These are phyloP conservation scores for Drosophila dives DNA, from an alignment of 2,888 invertebrate genomes.

Conservation along the genomic window DNA sequence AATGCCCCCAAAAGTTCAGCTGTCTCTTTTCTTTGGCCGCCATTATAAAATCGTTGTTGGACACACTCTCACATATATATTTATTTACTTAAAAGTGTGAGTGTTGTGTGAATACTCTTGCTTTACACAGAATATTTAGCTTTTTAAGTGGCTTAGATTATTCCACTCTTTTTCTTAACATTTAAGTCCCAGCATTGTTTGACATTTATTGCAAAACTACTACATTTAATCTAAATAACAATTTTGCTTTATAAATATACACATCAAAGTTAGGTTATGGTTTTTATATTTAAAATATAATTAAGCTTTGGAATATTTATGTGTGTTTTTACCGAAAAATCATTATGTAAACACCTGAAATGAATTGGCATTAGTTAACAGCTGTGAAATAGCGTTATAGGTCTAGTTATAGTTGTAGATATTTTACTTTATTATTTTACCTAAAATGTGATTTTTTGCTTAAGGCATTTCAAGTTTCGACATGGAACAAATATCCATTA, in stretches of 20 bases:
- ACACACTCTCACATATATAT: constrained; percentile 5
- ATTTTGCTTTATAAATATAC: neutral
- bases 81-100: neutral
- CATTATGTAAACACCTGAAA: constrained; percentile 12
- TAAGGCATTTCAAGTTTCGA: no score
- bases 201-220: neutral
- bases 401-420: neutral
- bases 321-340: constrained; percentile 11
- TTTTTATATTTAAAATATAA: neutral
- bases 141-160: constrained; percentile 5
- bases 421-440: neutral
- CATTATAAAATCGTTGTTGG: constrained; percentile 44
- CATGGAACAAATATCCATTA: no score
- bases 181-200: neutral
- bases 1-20: constrained; percentile 43
- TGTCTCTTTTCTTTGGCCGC: constrained; percentile 39
- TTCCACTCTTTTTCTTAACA: neutral
- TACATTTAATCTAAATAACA: neutral
- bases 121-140: constrained; percentile 10
- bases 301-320: neutral
- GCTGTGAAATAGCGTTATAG: constrained; percentile 2
- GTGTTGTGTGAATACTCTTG: constrained; percentile 12
- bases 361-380: neutral
- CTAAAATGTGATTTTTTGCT: neutral
- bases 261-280: neutral